Evolutionary conservation across 35 echinoderm and acorn worm species (phyloP).

Genomic region (Acanthaster planci): DNA sequence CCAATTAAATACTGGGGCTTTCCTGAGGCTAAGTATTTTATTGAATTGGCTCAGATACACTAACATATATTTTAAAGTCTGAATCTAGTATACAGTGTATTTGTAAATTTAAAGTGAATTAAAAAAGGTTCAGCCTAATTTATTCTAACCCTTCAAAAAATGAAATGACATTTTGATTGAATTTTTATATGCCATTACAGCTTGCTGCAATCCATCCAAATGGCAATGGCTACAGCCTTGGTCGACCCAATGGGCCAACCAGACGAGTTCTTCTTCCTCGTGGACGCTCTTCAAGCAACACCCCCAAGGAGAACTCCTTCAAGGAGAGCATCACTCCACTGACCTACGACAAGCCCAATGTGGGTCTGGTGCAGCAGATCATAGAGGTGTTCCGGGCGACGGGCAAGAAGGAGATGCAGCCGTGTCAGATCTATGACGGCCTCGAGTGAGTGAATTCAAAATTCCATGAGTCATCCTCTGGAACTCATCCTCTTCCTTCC

Average conservation of each 20-base stretch:
- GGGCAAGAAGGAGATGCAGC: conserved; percentile 73
- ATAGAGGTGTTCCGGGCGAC: conserved; percentile 59
- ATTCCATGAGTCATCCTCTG: background rate
- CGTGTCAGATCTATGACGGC: conserved; percentile 75
- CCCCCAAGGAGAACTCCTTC: background rate
- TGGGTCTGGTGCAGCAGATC: conserved; percentile 69
- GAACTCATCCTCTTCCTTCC: background rate
- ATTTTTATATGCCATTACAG: background rate
- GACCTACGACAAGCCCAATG: conserved; percentile 12
- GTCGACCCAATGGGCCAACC: background rate
- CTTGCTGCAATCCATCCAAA: background rate
- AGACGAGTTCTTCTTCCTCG: conserved; percentile 15
- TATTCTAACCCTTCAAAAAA: background rate
- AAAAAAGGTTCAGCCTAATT: too few relatives aligned
- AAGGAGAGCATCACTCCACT: background rate
- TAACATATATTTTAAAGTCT: too few relatives aligned
- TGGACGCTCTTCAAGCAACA: background rate
- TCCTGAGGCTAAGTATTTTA: too few relatives aligned
- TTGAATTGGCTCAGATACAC: too few relatives aligned
- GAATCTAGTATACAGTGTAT: too few relatives aligned
- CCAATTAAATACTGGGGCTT: too few relatives aligned
- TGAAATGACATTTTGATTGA: background rate
- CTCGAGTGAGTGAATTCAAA: conserved; percentile 66
- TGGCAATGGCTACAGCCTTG: background rate
- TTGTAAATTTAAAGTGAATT: too few relatives aligned